Base-by-base conservation (phyloP, 2,113 vertebrate genomes). In the Atrichornis clamosus region DNA sequence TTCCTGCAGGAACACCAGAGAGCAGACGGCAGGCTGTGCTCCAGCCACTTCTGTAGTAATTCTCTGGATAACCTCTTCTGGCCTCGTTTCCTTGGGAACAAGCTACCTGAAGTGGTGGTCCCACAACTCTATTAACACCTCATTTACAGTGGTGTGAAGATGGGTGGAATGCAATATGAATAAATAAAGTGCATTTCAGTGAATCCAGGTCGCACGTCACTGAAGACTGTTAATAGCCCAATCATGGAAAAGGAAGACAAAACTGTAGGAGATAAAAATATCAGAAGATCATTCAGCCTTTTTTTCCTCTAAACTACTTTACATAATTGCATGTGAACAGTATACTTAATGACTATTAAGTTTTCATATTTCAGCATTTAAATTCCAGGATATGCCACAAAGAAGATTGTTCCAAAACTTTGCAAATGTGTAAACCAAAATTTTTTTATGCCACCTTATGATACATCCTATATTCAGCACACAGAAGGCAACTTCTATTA, bases 1-100 rank as follows among this genome's bases (percentile, higher is more conserved):
- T 62, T 83, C 22, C 32, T 58, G 26, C 1, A 2, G 58, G 33
- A 77, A 20, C 15, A 14, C 14, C 27, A 2, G 14, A 0, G 2
- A 50, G n/a, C 30, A 75, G 33, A 46, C 1, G 2, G 28, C 53
- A 62, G 55, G 28, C 20, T 81, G 44, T 0, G 1, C 21, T 63
- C 78, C 55, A 39, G 15, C 19, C 24, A 26, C 11, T 78, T 70
- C 65, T 46, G 37, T 26, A 18, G 23, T 20, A 56, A 67, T 70
- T 70, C 56, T 32, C 58, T 67, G 46, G 63, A 33, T 69, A 84
- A 67, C 37, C 47, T 93, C 39, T n/a, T 23, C 15, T 14, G 16
- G 18, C 33, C 28, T 89, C 0, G 2, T 78, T 91, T 90, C 49
- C 68, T 55, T 63, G 68, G 75, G 82, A 95, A 46, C 39, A 24